Evolutionary conservation across 2,113 vertebrate genomes (phyloP), one percentile per base, ranked within the genome.

Genomic region (Copsychus sechellarum): DNA sequence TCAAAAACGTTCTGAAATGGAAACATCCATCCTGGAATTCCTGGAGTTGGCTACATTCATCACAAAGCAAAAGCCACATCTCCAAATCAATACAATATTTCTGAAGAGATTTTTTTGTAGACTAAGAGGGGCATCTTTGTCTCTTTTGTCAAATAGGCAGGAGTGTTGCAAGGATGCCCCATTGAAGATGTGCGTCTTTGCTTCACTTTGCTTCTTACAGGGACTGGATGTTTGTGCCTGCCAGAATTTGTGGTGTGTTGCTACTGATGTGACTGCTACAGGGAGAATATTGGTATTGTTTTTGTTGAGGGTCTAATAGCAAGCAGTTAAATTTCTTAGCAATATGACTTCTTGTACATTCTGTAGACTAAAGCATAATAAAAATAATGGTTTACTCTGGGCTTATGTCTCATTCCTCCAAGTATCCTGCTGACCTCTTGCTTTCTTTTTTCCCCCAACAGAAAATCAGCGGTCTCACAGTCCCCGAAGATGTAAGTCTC

Each of bases 401-500:
- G 53, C 31, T 93, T 86, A n/a, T 3, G 67, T 85, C 69, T 85
- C 70, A 21, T 91, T 73, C 64, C 36, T 82, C 64, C 31, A n/a
- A 78, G 33, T 31, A 74, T 78, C 70, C 83, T 88, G 77, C 73
- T 96, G 93, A 96, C 82, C 61, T 73, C 20, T 95, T 92, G 67
- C 76, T 86, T 91, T 86, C 19, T 76, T 71, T 40, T 13, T 54
- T 43, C 13, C 15, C 16, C 42, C 36, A 34, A 93, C 93, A 97
- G 97, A 97, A 91, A 95, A 95, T 29, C 97, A 97, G 82, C 95
- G 97, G 64, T 96, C 96, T 74, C 97, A 97, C 96, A 97, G 97
- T 69, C 97, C 97, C 66, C 93, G 97, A 78, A 96, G 97, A 96
- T 97, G 97, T 97, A 96, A 97, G 97, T 96, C 40, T 92, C 91